Evolutionary conservation across 2,888 invertebrate genomes (phyloP).

Genomic region (Zygaena filipendulae): DNA sequence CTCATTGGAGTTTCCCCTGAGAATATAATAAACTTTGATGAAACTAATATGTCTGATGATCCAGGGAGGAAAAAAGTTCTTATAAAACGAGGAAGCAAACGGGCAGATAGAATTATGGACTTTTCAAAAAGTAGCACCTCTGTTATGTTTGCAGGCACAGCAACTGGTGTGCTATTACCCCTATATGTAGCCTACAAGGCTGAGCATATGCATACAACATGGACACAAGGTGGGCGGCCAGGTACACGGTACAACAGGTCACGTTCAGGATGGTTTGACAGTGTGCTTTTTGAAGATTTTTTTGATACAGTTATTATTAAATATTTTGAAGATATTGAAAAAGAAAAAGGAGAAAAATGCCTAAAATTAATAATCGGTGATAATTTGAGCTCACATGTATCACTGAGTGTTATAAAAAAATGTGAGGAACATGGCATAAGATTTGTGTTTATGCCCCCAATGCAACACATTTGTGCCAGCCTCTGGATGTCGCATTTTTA

Average conservation of each 20-base stretch:
- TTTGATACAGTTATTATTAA: background rate
- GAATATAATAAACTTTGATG: slow-evolving; percentile 15
- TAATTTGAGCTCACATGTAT: background rate
- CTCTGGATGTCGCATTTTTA: slow-evolving; percentile 5
- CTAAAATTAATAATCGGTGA: background rate
- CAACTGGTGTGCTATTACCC: too few relatives aligned
- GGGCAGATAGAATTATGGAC: slow-evolving; percentile 10
- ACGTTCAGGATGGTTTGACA: too few relatives aligned
- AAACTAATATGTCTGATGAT: slow-evolving; percentile 15
- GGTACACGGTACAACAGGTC: too few relatives aligned
- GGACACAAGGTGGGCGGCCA: too few relatives aligned
- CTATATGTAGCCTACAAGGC: too few relatives aligned
- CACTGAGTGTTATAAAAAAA: slow-evolving; percentile 1
- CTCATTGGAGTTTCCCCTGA: slow-evolving; percentile 4
- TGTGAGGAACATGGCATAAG: background rate
- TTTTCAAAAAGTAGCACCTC: slow-evolving; percentile 8
- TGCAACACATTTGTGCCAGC: background rate
- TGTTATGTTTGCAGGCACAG: slow-evolving; percentile 11
- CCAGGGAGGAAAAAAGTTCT: slow-evolving; percentile 13
- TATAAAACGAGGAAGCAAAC: slow-evolving; percentile 9
- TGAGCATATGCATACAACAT: too few relatives aligned
- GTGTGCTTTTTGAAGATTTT: background rate
- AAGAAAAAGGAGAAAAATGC: background rate
- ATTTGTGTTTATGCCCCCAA: slow-evolving; percentile 1
- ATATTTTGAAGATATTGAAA: background rate